phyloP scores from a whole-genome alignment of 2,113 vertebrate species.

The Eudyptes chrysolophus region DNA sequence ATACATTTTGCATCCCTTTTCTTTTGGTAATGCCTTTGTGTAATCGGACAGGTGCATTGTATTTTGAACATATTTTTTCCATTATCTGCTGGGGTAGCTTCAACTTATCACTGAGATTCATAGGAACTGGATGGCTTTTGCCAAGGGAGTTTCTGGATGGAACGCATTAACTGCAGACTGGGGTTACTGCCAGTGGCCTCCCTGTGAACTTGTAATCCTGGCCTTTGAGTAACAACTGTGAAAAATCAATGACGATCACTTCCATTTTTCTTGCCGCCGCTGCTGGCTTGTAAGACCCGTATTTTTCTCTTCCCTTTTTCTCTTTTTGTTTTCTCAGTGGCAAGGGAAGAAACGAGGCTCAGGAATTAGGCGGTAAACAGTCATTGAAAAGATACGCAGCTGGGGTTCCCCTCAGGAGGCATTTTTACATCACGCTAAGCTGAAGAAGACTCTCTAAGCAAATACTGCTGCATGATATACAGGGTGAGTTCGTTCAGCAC shows the following conservation, averaged over 20 bases:
- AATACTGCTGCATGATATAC: background rate
- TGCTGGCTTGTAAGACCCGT: background rate
- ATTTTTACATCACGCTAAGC: background rate
- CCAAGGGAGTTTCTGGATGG: conserved; percentile 39
- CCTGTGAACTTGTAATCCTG: conserved; percentile 39
- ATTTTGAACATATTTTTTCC: conserved; percentile 1
- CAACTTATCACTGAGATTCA: background rate
- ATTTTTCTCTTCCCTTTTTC: background rate
- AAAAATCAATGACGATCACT: conserved; percentile 23
- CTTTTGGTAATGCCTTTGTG: background rate
- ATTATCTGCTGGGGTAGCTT: conserved; percentile 11
- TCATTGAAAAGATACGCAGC: background rate
- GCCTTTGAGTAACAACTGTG: conserved; percentile 39
- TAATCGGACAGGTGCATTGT: background rate
- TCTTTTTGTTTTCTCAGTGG: background rate
- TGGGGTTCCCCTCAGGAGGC: background rate
- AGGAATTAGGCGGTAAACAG: background rate
- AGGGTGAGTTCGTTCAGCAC: background rate
- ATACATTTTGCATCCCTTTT: background rate
- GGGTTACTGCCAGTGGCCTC: conserved; percentile 48
- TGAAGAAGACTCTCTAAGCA: background rate
- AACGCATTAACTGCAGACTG: background rate
- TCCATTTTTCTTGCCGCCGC: background rate
- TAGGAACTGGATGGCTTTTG: background rate
- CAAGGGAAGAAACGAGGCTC: background rate